Conservation (phyloP, 2,113 vertebrate genomes). For the Donacobius atricapilla region DNA sequence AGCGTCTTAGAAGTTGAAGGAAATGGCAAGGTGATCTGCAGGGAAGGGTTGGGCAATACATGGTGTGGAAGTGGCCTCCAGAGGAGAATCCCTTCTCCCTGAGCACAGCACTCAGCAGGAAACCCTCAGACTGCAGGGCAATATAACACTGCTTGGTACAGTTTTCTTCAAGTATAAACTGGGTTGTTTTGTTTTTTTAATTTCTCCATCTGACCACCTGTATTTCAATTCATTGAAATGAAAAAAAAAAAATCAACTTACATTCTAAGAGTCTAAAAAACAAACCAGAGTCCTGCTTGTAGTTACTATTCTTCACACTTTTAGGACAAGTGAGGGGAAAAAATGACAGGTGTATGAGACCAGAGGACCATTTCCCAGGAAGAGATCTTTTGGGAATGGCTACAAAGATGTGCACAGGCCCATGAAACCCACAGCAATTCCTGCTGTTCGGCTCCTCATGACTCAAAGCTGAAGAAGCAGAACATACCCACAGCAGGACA, state of each 20-base stretch:
- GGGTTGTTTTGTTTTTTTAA: not conserved
- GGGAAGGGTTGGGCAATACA: fast-evolving
- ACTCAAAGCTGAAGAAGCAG: not conserved
- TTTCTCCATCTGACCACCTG: not conserved
- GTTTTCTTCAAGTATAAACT: not conserved
- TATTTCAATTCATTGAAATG: not conserved
- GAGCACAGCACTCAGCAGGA: not conserved
- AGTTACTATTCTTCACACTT: not conserved
- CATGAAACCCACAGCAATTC: not conserved
- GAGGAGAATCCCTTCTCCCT: not conserved
- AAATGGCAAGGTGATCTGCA: not conserved
- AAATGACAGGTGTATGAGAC: not conserved
- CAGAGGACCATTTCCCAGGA: not conserved
- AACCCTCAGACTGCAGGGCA: not conserved
- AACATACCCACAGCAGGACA: not conserved
- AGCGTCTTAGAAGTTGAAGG: not conserved
- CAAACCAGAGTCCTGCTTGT: not conserved
- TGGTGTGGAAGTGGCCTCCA: not conserved
- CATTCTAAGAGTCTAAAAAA: not conserved
- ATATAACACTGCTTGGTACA: not conserved
- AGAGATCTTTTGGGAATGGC: not conserved
- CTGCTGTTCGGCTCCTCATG: not conserved
- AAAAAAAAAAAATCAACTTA: not conserved
- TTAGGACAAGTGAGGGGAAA: not conserved
- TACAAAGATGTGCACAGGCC: not conserved